These are phyloP conservation scores for Hypsopygia costalis DNA, from an alignment of 2,888 invertebrate species.

Conservation along the genomic window DNA sequence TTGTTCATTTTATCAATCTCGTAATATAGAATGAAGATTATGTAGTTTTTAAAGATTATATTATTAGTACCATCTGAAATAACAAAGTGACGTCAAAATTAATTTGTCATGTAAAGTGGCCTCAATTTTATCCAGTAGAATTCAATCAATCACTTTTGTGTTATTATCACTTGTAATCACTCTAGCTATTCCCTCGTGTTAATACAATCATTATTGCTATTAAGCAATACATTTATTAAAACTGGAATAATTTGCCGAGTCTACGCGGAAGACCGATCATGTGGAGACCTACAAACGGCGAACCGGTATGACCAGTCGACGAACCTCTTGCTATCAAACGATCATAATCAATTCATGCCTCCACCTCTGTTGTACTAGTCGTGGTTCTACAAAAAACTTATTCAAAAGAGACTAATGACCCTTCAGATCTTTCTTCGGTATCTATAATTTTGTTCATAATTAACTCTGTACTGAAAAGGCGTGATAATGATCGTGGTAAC, in stretches of 20 bases:
- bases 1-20: too few species aligned
- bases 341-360: slow-evolving; percentile 6
- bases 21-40: too few species aligned
- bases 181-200: too few species aligned
- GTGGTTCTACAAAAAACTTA: slow-evolving; percentile 2
- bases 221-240: neutral
- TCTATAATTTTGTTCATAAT: slow-evolving; percentile 7
- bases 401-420: slow-evolving; percentile 9
- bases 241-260: neutral
- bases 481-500: slow-evolving; percentile 8
- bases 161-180: too few species aligned
- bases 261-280: slow-evolving; percentile 6
- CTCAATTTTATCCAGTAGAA: too few species aligned
- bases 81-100: too few species aligned
- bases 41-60: too few species aligned
- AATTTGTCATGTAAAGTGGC: too few species aligned
- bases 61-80: too few species aligned
- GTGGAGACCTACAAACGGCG: slow-evolving; percentile 5
- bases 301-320: slow-evolving; percentile 7
- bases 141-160: too few species aligned
- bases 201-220: too few species aligned
- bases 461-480: neutral
- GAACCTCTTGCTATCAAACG: slow-evolving; percentile 5
- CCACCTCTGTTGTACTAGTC: too few species aligned
- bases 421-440: neutral